Evolutionary conservation across 2,888 invertebrate genomes (phyloP), one percentile per base, ranked within the genome.

Genomic region (Lissonota sp.): DNA sequence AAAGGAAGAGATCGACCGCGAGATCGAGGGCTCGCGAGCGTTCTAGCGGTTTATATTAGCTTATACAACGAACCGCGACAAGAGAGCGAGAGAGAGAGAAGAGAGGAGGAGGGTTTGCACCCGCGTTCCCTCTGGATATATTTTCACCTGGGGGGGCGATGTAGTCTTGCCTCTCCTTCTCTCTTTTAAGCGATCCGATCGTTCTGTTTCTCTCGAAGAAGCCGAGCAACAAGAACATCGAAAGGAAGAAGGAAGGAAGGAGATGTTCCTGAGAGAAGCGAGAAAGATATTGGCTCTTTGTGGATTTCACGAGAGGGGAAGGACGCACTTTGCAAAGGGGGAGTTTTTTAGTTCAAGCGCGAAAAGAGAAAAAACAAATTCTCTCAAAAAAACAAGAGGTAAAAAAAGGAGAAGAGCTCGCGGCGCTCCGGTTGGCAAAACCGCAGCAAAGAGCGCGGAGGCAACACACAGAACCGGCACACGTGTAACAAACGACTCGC

Each of bases 401-500:
- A 37, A 63, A 70, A 63, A 55, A 49, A 60, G 67, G 74, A 70
- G 60, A 60, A 37, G 53, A 63, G 26, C 64, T 51, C 83, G 84
- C 79, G n/a, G 78, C 80, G 83, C 76, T 79, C 82, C 72, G 67
- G 60, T 72, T 64, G 67, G 82, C n/a, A 84, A 82, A 84, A 82
- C 81, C 60, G n/a, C n/a, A n/a, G n/a, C n/a, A n/a, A 73, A 67
- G 66, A 71, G 78, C 44, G 51, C n/a, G 14, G 12, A 46, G 46
- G 46, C n/a, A n/a, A n/a, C n/a, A n/a, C 51, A 51, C 51, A 51
- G 51, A 51, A 51, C 84, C 73, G 80, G 74, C 84, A 78, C 80
- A 83, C 82, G 85, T 84, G 85, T 90, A 92, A 92, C 92, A 92
- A 92, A 92, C 91, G 89, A 91, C 91, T 92, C 91, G 92, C 92